Evolutionary conservation across 2,113 vertebrate genomes (phyloP).

Genomic region (Sus scrofa): DNA sequence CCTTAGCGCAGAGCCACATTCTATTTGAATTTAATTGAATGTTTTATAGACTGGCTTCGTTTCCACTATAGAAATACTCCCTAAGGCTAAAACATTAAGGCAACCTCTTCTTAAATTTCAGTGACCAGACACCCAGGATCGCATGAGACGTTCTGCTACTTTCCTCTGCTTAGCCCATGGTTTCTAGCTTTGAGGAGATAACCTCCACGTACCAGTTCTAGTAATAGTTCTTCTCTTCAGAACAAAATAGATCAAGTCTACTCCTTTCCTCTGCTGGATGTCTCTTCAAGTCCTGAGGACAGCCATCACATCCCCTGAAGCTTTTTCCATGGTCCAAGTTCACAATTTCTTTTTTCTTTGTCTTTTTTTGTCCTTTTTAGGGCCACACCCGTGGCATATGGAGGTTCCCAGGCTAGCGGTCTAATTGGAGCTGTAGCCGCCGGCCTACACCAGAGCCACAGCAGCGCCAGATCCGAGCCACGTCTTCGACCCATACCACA

Average conservation of each 20-base stretch:
- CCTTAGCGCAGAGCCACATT: background rate
- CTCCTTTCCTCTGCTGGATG: background rate
- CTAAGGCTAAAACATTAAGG: background rate
- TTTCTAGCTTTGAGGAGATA: slow-evolving; percentile 5
- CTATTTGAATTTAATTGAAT: background rate
- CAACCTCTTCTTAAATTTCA: background rate
- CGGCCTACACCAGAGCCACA: too few species aligned
- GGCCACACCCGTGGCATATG: too few species aligned
- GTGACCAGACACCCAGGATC: background rate
- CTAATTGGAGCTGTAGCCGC: too few species aligned
- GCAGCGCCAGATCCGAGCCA: too few species aligned
- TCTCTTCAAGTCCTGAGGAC: background rate
- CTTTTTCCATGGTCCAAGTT: background rate
- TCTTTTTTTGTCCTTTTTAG: too few species aligned
- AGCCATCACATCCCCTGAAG: background rate
- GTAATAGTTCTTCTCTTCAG: background rate
- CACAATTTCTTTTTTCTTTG: too few species aligned
- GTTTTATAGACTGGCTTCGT: background rate
- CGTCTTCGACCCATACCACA: too few species aligned
- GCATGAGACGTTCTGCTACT: background rate
- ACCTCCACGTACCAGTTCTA: background rate
- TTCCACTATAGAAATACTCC: background rate
- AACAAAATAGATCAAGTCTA: background rate
- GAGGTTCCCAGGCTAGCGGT: too few species aligned
- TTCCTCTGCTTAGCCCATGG: background rate